Percentiles rank a stretch among this genome's conserved stretches.
These are phyloP conservation scores for Staurois parvus DNA, from an alignment of 2,797 vertebrate genomes.

Conservation along the genomic window DNA sequence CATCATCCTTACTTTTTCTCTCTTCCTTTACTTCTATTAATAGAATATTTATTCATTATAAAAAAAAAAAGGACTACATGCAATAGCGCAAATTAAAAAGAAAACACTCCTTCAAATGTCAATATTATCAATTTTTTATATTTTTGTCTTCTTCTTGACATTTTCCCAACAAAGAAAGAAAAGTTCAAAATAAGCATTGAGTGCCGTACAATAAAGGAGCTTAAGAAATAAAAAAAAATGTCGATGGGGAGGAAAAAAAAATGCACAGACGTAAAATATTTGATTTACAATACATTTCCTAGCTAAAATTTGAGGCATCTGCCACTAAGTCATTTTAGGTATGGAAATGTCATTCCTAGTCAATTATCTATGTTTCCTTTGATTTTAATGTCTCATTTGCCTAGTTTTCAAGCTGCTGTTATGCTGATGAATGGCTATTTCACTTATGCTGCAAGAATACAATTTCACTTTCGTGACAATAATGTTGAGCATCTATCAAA, in stretches of 20 bases:
- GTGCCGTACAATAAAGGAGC: not conserved
- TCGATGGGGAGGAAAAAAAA: constrained; percentile 30
- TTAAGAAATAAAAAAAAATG: not conserved
- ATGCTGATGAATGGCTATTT: constrained; percentile 52
- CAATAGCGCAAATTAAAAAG: too few relatives aligned
- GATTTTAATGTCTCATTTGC: constrained; percentile 43
- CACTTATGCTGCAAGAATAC: constrained; percentile 49
- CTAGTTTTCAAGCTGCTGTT: constrained; percentile 25
- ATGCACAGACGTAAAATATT: constrained; percentile 36
- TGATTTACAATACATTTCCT: constrained; percentile 37
- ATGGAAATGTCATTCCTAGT: constrained; percentile 44
- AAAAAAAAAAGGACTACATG: too few relatives aligned
- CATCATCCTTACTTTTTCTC: too few relatives aligned
- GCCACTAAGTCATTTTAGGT: constrained; percentile 51
- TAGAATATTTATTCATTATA: too few relatives aligned
- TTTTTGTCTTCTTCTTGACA: not conserved
- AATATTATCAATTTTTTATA: too few relatives aligned
- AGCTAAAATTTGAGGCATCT: constrained; percentile 38
- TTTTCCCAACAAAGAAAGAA: not conserved
- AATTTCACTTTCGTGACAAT: constrained; percentile 53
- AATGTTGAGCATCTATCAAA: constrained; percentile 54
- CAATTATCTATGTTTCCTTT: constrained; percentile 49
- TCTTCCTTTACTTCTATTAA: too few relatives aligned
- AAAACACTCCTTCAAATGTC: too few relatives aligned
- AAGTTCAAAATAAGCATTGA: not conserved